Conservation (phyloP, 2,113 vertebrate genomes). For the Hiodon tergisus region DNA sequence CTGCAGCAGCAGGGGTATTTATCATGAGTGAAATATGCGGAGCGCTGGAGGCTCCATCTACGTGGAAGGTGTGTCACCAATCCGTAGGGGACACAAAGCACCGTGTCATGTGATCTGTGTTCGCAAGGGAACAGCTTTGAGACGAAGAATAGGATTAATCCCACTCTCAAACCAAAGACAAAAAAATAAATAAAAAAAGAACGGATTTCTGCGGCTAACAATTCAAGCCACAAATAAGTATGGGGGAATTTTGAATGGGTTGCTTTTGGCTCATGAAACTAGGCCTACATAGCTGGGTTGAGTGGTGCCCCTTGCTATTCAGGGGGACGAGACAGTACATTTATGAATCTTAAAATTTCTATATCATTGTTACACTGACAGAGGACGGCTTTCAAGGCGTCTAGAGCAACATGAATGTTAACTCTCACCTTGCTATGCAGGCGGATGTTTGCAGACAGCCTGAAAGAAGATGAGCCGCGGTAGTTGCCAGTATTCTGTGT, state of each 20-base stretch:
- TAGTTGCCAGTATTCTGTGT: constrained; percentile 2
- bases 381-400: background rate
- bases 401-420: constrained; percentile 19
- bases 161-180: constrained; percentile 67
- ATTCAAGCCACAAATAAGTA: constrained; percentile 51
- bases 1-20: background rate
- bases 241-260: constrained; percentile 38
- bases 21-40: background rate
- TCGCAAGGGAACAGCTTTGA: constrained; percentile 65
- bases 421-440: constrained; percentile 24
- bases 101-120: constrained; percentile 60
- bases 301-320: constrained; percentile 19
- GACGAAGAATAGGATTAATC: constrained; percentile 70
- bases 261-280: constrained; percentile 43
- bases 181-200: constrained; percentile 35
- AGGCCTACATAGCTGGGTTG: constrained; percentile 21
- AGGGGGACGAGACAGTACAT: constrained; percentile 5
- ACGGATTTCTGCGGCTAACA: constrained; percentile 50
- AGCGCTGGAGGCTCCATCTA: constrained; percentile 25
- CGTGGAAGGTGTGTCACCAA: constrained; percentile 39
- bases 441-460: constrained; percentile 23
- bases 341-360: constrained; percentile 1
- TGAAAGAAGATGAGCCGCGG: constrained; percentile 28
- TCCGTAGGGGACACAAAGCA: constrained; percentile 46
- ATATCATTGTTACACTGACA: constrained; percentile 11